A percentile compares a stretch with the other conserved stretches of the same genome.
phyloP scores from a whole-genome alignment of 1,140 invertebrate genomes.

The Pararge aegeria region DNA sequence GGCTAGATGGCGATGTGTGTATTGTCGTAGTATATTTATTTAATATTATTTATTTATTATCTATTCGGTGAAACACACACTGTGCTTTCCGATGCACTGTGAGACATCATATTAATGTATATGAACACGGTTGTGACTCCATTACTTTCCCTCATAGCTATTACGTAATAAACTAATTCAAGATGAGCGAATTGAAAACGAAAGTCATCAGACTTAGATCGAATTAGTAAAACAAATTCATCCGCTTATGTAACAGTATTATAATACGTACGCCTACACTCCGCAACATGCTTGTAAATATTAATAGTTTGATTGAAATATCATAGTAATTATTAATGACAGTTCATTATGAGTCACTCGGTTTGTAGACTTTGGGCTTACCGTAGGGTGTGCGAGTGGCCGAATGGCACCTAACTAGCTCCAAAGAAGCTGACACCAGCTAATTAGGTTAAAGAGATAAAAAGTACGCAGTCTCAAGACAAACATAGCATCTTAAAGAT shows the following conservation, averaged over 20 bases:
- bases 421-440: too few relatives aligned
- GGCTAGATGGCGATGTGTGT: too few relatives aligned
- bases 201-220: constrained; percentile 1
- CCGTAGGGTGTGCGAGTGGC: not conserved
- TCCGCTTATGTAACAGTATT: not conserved
- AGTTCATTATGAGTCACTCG: constrained; percentile 6
- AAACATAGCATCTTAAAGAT: too few relatives aligned
- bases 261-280: not conserved
- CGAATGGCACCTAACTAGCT: too few relatives aligned
- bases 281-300: not conserved
- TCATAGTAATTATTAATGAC: constrained; percentile 21
- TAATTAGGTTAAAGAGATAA: too few relatives aligned
- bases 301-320: constrained; percentile 8
- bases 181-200: constrained; percentile 3
- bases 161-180: not conserved
- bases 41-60: too few relatives aligned
- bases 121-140: not conserved
- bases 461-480: too few relatives aligned
- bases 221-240: not conserved
- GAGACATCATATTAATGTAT: too few relatives aligned
- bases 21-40: too few relatives aligned
- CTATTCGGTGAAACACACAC: too few relatives aligned
- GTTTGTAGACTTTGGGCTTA: not conserved
- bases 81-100: too few relatives aligned
- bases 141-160: not conserved